Percentiles rank a stretch among this genome's conserved stretches.
Conservation (phyloP, 2,888 invertebrate genomes). For the Poecilobothrus nobilitatus region DNA sequence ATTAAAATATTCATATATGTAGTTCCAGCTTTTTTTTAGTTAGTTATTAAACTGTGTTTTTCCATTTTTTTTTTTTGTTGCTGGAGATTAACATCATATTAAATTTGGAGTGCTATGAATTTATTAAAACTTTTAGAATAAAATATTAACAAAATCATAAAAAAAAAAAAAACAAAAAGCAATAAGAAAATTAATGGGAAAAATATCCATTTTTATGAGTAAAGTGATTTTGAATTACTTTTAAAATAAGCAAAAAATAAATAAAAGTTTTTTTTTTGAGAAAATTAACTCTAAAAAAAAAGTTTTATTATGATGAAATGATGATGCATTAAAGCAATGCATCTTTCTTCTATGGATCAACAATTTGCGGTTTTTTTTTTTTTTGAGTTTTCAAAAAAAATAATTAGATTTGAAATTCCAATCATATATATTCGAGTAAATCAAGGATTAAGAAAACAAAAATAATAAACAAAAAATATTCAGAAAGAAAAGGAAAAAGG, state of each 20-base stretch:
- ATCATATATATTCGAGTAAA: neutral
- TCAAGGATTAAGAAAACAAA: neutral
- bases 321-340: neutral
- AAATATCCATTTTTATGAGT: neutral
- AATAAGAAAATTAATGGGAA: no score
- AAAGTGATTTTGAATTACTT: constrained; percentile 4
- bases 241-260: neutral
- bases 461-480: neutral
- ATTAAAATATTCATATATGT: no score
- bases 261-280: neutral
- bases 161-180: no score
- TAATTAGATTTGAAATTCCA: no score
- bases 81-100: no score
- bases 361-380: neutral
- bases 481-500: no score
- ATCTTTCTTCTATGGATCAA: neutral
- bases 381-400: neutral
- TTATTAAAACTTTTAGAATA: no score
- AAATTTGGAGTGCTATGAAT: no score
- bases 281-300: neutral
- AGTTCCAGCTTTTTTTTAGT: no score
- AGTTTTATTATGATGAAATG: neutral
- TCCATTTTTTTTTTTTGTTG: no score
- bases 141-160: no score
- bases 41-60: no score